Conservation (phyloP, 2,888 invertebrate genomes). For the Clivina fossor region DNA sequence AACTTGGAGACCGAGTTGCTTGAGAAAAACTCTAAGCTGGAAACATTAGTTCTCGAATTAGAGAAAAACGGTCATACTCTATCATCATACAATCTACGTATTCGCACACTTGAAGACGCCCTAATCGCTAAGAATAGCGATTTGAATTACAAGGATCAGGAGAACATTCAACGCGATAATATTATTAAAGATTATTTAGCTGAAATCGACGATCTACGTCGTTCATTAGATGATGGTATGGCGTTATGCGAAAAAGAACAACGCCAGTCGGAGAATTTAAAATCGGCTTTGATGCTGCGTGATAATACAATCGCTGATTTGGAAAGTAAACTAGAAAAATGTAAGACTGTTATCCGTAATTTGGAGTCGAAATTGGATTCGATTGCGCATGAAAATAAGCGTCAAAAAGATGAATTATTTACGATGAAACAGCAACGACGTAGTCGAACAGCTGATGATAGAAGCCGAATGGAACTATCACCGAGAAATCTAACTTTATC, state of each 20-base stretch:
- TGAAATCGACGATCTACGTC: conserved; percentile 41
- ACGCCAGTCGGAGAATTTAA: conserved; percentile 54
- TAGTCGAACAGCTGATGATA: neutral
- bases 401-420: conserved; percentile 35
- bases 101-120: conserved; percentile 43
- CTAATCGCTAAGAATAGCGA: conserved; percentile 43
- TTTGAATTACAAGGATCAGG: conserved; percentile 39
- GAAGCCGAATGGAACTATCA: neutral
- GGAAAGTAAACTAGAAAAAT: conserved; percentile 51
- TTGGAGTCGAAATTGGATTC: conserved; percentile 48
- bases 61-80: conserved; percentile 37
- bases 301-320: conserved; percentile 54
- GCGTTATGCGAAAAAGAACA: conserved; percentile 52
- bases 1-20: conserved; percentile 47
- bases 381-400: conserved; percentile 29
- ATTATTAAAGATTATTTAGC: conserved; percentile 37
- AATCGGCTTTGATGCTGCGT: conserved; percentile 50
- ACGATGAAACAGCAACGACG: conserved; percentile 25
- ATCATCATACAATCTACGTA: conserved; percentile 33
- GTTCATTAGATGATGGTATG: conserved; percentile 41
- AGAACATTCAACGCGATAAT: conserved; percentile 29
- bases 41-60: conserved; percentile 43
- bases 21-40: conserved; percentile 46
- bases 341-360: conserved; percentile 45
- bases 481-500: neutral